These are phyloP conservation scores for Meda fulgida DNA, from an alignment of 2,797 vertebrate species.

Conservation along the genomic window DNA sequence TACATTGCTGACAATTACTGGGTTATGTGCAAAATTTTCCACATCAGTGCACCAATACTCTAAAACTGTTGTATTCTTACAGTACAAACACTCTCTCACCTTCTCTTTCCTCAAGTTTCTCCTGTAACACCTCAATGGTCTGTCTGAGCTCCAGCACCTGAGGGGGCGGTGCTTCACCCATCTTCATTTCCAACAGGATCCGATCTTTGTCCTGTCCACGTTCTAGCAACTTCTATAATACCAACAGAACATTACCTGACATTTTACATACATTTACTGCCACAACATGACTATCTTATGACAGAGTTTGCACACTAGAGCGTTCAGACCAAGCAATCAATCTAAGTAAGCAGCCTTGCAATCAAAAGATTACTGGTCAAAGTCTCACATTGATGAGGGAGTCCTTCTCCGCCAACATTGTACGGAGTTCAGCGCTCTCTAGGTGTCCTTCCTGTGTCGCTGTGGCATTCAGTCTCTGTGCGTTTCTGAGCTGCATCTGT, in stretches of 20 bases:
- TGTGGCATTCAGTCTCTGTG: constrained; percentile 70
- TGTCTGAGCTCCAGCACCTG: constrained; percentile 79
- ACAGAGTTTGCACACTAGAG: neutral
- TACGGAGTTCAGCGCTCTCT: constrained; percentile 72
- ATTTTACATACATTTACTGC: neutral
- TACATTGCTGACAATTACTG: neutral
- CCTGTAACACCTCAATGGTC: constrained; percentile 80
- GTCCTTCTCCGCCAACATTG: constrained; percentile 78
- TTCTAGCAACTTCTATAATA: constrained; percentile 78
- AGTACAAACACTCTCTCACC: constrained; percentile 64
- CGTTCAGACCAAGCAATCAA: neutral
- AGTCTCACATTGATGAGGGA: constrained; percentile 76
- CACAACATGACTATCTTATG: neutral
- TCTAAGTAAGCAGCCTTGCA: neutral
- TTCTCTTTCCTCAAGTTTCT: constrained; percentile 75
- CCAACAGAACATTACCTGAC: neutral
- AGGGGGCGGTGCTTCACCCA: constrained; percentile 60
- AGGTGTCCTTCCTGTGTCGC: constrained; percentile 72
- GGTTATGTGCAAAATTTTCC: neutral
- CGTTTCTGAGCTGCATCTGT: constrained; percentile 70
- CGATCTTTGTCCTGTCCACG: constrained; percentile 75
- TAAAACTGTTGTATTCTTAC: neutral
- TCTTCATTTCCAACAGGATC: constrained; percentile 69
- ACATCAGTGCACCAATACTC: neutral
- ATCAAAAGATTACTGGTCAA: neutral